Evolutionary conservation across 1,140 invertebrate genomes (phyloP), one percentile per base, ranked within the genome.

Genomic region (roundworm (Caenorhabditis elegans)): DNA sequence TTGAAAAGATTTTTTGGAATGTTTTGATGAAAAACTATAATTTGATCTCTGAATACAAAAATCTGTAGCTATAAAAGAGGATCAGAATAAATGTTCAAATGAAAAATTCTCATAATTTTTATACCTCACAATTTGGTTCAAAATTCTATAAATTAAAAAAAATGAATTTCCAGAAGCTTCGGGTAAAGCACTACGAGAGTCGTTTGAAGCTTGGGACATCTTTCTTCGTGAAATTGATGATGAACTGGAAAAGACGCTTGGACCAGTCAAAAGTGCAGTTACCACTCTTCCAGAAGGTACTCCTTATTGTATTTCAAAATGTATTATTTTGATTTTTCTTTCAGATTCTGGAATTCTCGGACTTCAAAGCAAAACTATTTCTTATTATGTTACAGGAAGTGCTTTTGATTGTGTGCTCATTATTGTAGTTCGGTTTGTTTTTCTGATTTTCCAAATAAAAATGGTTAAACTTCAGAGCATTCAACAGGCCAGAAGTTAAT

Each of bases 291-390:
- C 34, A 47, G 53, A 48, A 51, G 60, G 80, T 76, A 26, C 11
- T n/a, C n/a, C 24, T 75, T 3, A 26, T 11, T n/a, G 13, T 46
- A 28, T 19, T 19, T n/a, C 36, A 80, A 15, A 39, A 75, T 48
- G 8, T 22, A 80, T 3, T 39, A 5, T 13, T 31, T n/a, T 34
- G 22, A 80, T 31, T 53, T 8, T n/a, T 10, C 13, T 39, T 47
- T 28, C 53, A 81, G 49, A 60, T 81, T 39, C 60, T n/a, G 31
- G 80, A 81, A 76, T 70, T 22, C 70, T 81, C 4, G 80, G 80
- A 11, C 34, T 81, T 15, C 80, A 81, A 22, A 76, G 65, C 75
- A 81, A 65, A 46, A 81, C 80, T 13, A 81, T 81, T 26, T 70
- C 70, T 10, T 65, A 81, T 22, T 81, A 81, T 47, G 80, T 81